A percentile compares a stretch with the other conserved stretches of the same genome.
Conservation (phyloP, 2,113 vertebrate genomes). For the Nicator chloris region DNA sequence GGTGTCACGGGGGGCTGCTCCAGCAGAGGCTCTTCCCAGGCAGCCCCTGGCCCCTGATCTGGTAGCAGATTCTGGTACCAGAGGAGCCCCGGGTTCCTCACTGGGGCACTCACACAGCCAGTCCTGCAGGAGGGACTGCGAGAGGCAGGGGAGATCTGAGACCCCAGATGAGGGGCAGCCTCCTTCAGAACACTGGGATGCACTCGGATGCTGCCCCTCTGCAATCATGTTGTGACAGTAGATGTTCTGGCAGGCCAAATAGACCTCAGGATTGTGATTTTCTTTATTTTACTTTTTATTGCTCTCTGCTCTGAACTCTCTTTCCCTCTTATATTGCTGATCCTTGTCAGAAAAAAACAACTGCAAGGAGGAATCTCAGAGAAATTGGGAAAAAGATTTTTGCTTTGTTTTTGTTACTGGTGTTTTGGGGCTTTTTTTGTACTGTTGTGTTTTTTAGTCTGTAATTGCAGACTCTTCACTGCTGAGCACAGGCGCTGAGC, state of each 20-base stretch:
- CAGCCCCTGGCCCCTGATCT: not conserved
- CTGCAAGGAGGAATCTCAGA: not conserved
- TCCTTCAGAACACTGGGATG: not conserved
- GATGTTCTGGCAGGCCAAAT: not conserved
- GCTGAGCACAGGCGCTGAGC: not conserved
- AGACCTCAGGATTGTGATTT: not conserved
- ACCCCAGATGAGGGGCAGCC: fast-evolving
- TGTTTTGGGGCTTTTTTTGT: not conserved
- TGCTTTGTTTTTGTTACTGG: not conserved
- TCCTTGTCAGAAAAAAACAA: not conserved
- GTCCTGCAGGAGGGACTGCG: fast-evolving
- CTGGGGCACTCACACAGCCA: fast-evolving
- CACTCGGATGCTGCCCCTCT: not conserved
- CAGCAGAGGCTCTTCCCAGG: fast-evolving
- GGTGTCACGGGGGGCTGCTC: not conserved
- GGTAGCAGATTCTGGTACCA: too few species aligned
- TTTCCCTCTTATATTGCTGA: not conserved
- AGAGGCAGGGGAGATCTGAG: too few species aligned
- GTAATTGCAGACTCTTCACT: constrained; percentile 35
- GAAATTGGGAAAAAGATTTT: not conserved
- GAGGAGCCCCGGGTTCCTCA: fast-evolving
- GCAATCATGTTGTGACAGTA: not conserved
- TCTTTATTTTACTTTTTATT: not conserved
- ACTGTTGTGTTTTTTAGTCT: not conserved
- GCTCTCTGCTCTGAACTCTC: not conserved